Base-by-base conservation (phyloP, 2,888 invertebrate species). In the Mesodorylaimus sp. region DNA sequence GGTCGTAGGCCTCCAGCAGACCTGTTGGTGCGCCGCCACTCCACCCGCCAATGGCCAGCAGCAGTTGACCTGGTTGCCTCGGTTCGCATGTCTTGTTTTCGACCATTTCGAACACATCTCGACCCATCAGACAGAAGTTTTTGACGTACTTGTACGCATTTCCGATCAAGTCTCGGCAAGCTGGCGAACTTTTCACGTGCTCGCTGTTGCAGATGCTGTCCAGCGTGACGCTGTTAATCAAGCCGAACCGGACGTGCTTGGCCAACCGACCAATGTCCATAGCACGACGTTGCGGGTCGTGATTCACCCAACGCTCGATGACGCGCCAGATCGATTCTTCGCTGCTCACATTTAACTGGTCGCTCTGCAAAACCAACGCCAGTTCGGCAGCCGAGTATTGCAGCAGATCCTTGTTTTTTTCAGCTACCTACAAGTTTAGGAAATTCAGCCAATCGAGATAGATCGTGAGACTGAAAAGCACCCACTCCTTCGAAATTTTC, bases 1-100 rank as follows among this genome's bases (percentile, higher is more conserved):
- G 83, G 59, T 87, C 86, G 64, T 86, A 87, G 0, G 85, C 83
- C 68, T 87, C 86, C 55, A 86, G 82, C 65, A 79, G 80, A 56
- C 71, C 78, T 21, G 80, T 80, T 1, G 81, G 81, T 2, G 79
- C 79, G n/a, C 82, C 82, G 19, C 79, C 69, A 53, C 69, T 70
- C 85, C 74, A 74, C 2, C 74, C 74, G 3, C 74, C 74, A 47
- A 72, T 64, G 2, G 69, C 72, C 56, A 74, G 70, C 32, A 73
- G 58, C 24, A 73, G 61, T 58, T 72, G 70, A 53, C 68, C 63
- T 1, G 73, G 73, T n/a, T 82, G 76, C 52, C 85, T 72, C 0
- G 84, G 83, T 78, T n/a, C n/a, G n/a, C n/a, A n/a, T n/a, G n/a
- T n/a, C n/a, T n/a, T n/a, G n/a, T n/a, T n/a, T n/a, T n/a, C n/a